Conservation (phyloP, 2,888 invertebrate genomes). For the Branchipolynoe longqiensis region DNA sequence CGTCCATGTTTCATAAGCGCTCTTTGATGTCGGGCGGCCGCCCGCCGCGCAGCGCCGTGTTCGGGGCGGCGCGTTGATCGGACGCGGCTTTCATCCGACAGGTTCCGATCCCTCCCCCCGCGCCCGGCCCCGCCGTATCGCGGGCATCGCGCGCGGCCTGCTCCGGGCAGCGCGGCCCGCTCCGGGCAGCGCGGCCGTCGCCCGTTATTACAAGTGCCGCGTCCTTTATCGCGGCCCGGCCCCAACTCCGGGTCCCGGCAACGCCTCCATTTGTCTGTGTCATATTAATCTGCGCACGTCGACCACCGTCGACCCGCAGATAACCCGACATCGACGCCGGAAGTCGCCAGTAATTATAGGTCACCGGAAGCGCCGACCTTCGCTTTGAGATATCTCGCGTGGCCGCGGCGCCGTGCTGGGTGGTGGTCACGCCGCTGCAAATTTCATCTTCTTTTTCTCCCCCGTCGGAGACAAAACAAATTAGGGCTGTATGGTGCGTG, state of each 20-base stretch:
- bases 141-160: background rate
- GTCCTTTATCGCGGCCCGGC: slow-evolving; percentile 26
- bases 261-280: slow-evolving; percentile 50
- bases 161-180: background rate
- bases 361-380: slow-evolving; percentile 23
- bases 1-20: slow-evolving; percentile 14
- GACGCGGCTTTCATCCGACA: slow-evolving; percentile 41
- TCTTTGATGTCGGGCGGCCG: slow-evolving; percentile 27
- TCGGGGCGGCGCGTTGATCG: slow-evolving; percentile 24
- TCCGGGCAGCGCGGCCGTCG: background rate
- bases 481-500: slow-evolving; percentile 24
- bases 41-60: slow-evolving; percentile 5
- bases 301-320: background rate
- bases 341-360: slow-evolving; percentile 34
- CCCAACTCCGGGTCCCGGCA: too few species aligned
- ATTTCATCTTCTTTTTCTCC: slow-evolving; percentile 27
- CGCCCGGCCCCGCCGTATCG: background rate
- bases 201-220: slow-evolving; percentile 29
- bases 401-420: slow-evolving; percentile 22
- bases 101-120: background rate
- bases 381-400: slow-evolving; percentile 15
- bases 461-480: slow-evolving; percentile 22
- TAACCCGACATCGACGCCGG: slow-evolving; percentile 30
- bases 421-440: background rate
- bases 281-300: slow-evolving; percentile 37